Base-by-base conservation (phyloP, 2,888 invertebrate genomes). In the Atethmia centrago region DNA sequence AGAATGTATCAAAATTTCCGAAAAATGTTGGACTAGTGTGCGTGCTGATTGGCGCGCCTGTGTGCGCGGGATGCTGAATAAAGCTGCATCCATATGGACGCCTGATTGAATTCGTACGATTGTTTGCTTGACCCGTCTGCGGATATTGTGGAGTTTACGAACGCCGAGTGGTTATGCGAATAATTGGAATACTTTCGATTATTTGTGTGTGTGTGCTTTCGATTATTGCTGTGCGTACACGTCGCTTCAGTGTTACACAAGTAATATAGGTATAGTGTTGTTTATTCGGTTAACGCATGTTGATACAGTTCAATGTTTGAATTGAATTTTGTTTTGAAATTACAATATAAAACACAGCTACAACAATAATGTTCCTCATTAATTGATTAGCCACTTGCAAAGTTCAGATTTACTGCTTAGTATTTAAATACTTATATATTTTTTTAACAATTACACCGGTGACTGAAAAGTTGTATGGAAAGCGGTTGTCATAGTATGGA, bases 1-100 rank as follows among this genome's bases (percentile, higher is more conserved):
- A 64, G 73, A 71, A 81, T 79, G 87, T 93, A 91, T 92, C 91
- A 93, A 92, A 91, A 92, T 89, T 87, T 88, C 88, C 88, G 87
- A 87, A 90, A 87, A 88, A 88, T 88, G 80, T 76, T 83, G 69
- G 76, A 65, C 73, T 82, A 83, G 85, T 87, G 87, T 83, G 85
- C 75, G 85, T 72, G 84, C 61, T 80, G 76, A 74, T 74, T 77
- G 55, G 82, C 73, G 82, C 71, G 86, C 55, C 25, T 88, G 93
- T 92, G 91, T 91, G 92, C 66, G 92, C 87, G 89, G 93, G 95
- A 95, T 93, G 94, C 95, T 95, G 95, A 80, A 83, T 92, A 92
- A 94, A 87, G 95, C 85, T 82, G 77, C 77, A 59, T 92, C 86
- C 91, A 95, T 84, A 92, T 74, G 87, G 88, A 65, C 63, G 80